A percentile compares a stretch with the other conserved stretches of the same genome.
Conservation (phyloP, 2,888 invertebrate genomes). For the Pseudanteris insignis region DNA sequence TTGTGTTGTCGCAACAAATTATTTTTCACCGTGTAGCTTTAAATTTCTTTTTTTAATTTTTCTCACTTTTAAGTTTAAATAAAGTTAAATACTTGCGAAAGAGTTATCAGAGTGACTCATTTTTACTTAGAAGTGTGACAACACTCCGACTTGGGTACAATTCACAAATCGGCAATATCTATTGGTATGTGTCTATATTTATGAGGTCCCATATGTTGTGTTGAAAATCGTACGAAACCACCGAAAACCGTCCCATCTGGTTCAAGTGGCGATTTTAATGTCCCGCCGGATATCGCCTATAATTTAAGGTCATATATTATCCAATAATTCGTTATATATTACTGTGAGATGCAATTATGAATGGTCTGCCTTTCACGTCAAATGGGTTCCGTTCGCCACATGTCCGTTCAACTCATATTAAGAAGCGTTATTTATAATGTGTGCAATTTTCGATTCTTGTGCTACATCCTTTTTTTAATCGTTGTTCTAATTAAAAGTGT, state of each 20-base stretch:
- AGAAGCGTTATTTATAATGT: slow-evolving; percentile 29
- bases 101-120: slow-evolving; percentile 27
- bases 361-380: slow-evolving; percentile 51
- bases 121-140: slow-evolving; percentile 28
- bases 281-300: slow-evolving; percentile 64
- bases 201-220: slow-evolving; percentile 59
- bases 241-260: slow-evolving; percentile 61
- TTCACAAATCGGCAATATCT: slow-evolving; percentile 37
- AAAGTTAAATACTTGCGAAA: too few species aligned
- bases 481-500: background rate
- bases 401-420: slow-evolving; percentile 47
- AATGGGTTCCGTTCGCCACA: slow-evolving; percentile 55
- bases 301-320: slow-evolving; percentile 66
- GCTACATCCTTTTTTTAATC: background rate
- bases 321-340: slow-evolving; percentile 63
- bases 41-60: too few species aligned
- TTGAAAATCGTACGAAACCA: slow-evolving; percentile 51
- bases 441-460: slow-evolving; percentile 2
- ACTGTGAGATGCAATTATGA: slow-evolving; percentile 63
- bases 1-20: too few species aligned
- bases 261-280: slow-evolving; percentile 62
- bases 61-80: too few species aligned
- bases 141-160: slow-evolving; percentile 38
- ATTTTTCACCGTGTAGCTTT: too few species aligned
- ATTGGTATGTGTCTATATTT: slow-evolving; percentile 56